Evolutionary conservation across 1,140 invertebrate genomes (phyloP).

Genomic region (Paracyclopina nana): DNA sequence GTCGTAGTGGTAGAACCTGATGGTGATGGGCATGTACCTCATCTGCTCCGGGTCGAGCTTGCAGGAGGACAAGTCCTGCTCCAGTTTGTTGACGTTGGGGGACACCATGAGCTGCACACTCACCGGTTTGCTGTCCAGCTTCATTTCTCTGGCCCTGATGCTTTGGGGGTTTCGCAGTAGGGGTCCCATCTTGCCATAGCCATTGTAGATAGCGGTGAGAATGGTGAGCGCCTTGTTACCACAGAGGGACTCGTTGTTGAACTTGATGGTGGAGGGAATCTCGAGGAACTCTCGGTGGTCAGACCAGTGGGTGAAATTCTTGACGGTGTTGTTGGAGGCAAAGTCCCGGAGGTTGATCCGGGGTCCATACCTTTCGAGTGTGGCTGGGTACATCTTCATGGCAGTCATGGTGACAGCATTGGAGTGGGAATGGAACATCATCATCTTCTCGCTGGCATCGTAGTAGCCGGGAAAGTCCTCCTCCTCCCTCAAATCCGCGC

Average conservation of each 20-base stretch:
- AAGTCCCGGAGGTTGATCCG: background rate
- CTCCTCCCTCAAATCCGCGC: background rate
- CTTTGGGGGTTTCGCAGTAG: conserved; percentile 4
- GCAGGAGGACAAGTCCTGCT: background rate
- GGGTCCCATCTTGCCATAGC: conserved; percentile 5
- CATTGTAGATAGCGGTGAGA: background rate
- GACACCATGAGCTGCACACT: background rate
- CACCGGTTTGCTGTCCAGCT: background rate
- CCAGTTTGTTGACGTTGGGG: background rate
- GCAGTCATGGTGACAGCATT: background rate
- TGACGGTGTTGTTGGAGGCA: background rate
- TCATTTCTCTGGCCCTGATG: background rate
- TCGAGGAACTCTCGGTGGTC: background rate
- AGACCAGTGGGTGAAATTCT: background rate
- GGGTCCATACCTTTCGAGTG: background rate
- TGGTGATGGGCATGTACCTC: conserved; percentile 4
- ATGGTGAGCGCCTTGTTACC: background rate
- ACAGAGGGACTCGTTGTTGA: background rate
- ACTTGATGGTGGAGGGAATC: conserved; percentile 6
- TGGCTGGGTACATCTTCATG: background rate
- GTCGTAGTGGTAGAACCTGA: conserved; percentile 1
- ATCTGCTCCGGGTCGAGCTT: background rate
- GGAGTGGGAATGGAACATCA: background rate
- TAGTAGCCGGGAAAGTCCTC: background rate
- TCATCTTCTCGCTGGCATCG: no score